Percentiles rank a stretch among this genome's conserved stretches.
Evolutionary conservation across 2,797 vertebrate species (phyloP).

Genomic region (Varecia variegata): DNA sequence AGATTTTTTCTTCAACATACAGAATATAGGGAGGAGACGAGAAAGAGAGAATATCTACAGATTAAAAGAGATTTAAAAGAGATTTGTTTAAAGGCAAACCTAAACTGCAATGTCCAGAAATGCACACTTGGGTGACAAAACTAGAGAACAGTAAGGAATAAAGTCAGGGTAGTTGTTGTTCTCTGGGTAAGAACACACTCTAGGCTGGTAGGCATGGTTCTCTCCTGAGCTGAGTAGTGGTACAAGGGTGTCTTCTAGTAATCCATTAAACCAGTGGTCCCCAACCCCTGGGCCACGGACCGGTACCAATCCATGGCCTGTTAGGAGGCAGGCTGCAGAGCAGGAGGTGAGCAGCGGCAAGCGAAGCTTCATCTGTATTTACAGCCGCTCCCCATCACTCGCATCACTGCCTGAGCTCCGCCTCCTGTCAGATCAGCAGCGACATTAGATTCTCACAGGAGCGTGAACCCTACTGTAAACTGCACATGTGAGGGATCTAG

Average conservation of each 20-base stretch:
- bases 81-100: neutral
- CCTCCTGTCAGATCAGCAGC: too few relatives aligned
- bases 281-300: too few relatives aligned
- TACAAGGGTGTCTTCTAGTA: neutral
- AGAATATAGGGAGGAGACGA: neutral
- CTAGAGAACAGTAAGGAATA: neutral
- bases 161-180: neutral
- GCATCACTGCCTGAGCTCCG: too few relatives aligned
- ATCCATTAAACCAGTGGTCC: neutral
- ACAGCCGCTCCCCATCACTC: too few relatives aligned
- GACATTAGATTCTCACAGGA: too few relatives aligned
- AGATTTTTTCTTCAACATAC: neutral
- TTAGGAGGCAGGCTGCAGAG: too few relatives aligned
- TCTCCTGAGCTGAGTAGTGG: neutral
- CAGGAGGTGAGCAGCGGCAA: too few relatives aligned
- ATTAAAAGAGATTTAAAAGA: neutral
- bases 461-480: too few relatives aligned
- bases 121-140: neutral
- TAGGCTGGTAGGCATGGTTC: neutral
- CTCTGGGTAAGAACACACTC: rapidly evolving
- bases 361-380: too few relatives aligned
- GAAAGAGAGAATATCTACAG: neutral
- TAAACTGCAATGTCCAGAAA: neutral
- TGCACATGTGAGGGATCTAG: too few relatives aligned
- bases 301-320: too few relatives aligned